Evolutionary conservation across 1,140 invertebrate genomes (phyloP), one percentile per base, ranked within the genome.

Genomic region (Zaprionus kolodkinae): DNA sequence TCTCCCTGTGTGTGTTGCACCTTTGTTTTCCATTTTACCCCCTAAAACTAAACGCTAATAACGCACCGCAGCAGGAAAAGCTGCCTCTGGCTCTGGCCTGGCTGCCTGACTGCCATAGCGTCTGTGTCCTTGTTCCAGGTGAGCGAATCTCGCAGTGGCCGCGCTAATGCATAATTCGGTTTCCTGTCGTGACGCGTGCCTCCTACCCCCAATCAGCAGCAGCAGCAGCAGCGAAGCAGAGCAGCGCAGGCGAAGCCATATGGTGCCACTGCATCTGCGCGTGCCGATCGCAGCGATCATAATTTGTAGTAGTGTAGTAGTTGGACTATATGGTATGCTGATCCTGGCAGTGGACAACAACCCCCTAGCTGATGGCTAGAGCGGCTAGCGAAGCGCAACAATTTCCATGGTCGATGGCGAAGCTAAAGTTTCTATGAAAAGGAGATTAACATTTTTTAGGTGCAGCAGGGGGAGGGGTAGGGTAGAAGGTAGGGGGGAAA

Each of bases 131-230:
- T 84, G 84, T 88, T 88, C 84, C 84, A 88, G 84, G 60, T 88
- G 84, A 88, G 72, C 85, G 85, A 73, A 69, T 79, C 78, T 84
- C 59, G 72, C 74, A 52, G 68, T 76, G 61, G 54, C 76, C 67
- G 69, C 84, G 65, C 72, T 72, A 25, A 17, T 87, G 83, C 83
- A 87, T 87, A 77, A 85, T 77, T 88, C 72, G 77, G 76, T 89
- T 88, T 89, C 78, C 84, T 88, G 78, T 73, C 77, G 80, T 89
- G 84, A 88, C 81, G 84, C 84, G 84, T 88, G 84, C 61, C 80
- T 63, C 30, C 70, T 60, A 78, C 50, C 64, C 64, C 52, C 15
- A 12, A 25, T 10, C 35, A 33, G 54, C 78, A 55, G 62, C 56
- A 12, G 35, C 65, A 38, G 60, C 70, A 59, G 33, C 73, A 30